Percentiles rank a stretch among this genome's conserved stretches.
Evolutionary conservation across 2,888 invertebrate genomes (phyloP).

Genomic region (Celastrina argiolus): DNA sequence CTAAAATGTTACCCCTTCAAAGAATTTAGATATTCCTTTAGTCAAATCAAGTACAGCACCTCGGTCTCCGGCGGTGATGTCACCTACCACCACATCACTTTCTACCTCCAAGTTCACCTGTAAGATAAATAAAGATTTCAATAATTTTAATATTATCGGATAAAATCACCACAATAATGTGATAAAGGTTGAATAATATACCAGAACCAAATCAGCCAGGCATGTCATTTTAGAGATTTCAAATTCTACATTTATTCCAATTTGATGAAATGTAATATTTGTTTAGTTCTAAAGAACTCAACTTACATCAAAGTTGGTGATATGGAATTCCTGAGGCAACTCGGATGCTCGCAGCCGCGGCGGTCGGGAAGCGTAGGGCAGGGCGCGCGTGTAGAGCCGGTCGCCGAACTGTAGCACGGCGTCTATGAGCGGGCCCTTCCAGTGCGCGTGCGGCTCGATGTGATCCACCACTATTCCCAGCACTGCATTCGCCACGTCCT

Average conservation of each 20-base stretch:
- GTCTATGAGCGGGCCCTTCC: conserved; percentile 78
- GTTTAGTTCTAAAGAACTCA: no score
- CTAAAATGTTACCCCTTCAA: conserved; percentile 45
- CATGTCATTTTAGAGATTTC: neutral
- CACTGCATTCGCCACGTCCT: conserved; percentile 77
- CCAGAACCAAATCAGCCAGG: no score
- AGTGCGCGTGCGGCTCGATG: conserved; percentile 75
- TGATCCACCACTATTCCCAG: conserved; percentile 78
- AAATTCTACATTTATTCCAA: no score
- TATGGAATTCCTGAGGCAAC: conserved; percentile 51
- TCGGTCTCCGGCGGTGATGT: conserved; percentile 54
- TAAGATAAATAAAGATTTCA: no score
- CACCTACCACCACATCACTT: conserved; percentile 47
- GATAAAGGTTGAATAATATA: no score
- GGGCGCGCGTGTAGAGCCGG: conserved; percentile 72
- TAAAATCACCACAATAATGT: no score
- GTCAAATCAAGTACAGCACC: conserved; percentile 50
- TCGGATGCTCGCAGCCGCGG: conserved; percentile 47
- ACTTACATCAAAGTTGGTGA: conserved; percentile 64
- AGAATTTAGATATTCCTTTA: conserved; percentile 52
- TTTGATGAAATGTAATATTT: no score
- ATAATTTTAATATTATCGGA: no score
- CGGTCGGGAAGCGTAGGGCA: conserved; percentile 44
- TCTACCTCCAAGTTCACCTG: conserved; percentile 54
- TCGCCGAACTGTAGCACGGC: conserved; percentile 81